Evolutionary conservation across 2,113 vertebrate genomes (phyloP), one percentile per base, ranked within the genome.

Genomic region (Pyxicephalus adspersus): DNA sequence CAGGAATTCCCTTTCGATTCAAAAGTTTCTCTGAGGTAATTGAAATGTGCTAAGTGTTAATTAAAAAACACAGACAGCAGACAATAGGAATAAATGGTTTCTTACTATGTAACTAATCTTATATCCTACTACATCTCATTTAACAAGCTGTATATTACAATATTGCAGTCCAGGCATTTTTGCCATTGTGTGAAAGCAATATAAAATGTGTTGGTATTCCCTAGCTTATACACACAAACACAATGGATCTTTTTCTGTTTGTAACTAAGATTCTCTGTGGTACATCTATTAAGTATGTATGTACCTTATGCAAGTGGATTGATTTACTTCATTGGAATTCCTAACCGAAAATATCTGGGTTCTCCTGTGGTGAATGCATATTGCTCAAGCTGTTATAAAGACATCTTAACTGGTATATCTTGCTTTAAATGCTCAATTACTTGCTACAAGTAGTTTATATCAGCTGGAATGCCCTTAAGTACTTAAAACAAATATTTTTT

Each of bases 391-490:
- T 82, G 80, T 75, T 82, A 75, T 75, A 82, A 82, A 82, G 61
- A 82, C 80, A 75, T 82, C 80, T 82, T 82, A 82, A 82, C 80
- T 75, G 80, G 71, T 75, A 82, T 67, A 61, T 82, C 80, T 82
- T 75, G 80, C 80, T 82, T 82, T 82, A 82, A 82, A 82, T 82
- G 80, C 70, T 82, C 80, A 82, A 75, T 67, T 82, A 71, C 80
- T 66, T 75, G 80, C 61, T 82, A n/a, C 63, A 65, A 81, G 68
- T 73, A 45, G 70, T 81, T 81, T 82, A 58, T 82, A 50, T 75
- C 80, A 82, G 80, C 80, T 82, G 80, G 80, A 82, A 66, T 45
- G 70, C 80, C 51, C 70, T 34, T 75, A 82, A 82, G 80, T 75
- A 54, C 71, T 58, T 66, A 74, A 75, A 45, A 82, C 80, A 82